A percentile compares a stretch with the other conserved stretches of the same genome.
phyloP scores from a whole-genome alignment of 1,140 invertebrate species.

The Drosophila ambigua region DNA sequence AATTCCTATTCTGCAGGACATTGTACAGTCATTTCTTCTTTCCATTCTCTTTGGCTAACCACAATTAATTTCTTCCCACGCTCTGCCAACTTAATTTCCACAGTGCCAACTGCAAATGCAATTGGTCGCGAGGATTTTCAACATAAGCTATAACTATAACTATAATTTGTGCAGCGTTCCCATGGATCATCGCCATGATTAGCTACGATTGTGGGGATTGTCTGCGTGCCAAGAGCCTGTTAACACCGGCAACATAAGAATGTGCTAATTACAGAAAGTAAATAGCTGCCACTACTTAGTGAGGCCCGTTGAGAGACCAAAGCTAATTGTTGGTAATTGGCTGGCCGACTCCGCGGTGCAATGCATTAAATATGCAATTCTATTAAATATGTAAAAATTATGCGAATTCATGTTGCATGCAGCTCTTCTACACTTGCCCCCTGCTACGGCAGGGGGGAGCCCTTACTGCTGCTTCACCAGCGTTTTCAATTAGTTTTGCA shows the following conservation, averaged over 20 bases:
- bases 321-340: conserved; percentile 68
- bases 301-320: conserved; percentile 24
- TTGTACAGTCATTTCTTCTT: background rate
- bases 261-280: conserved; percentile 67
- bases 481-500: conserved; percentile 69
- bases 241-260: conserved; percentile 58
- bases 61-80: too few species aligned
- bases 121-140: conserved; percentile 5
- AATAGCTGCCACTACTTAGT: conserved; percentile 42
- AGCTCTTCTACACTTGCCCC: conserved; percentile 19
- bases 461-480: conserved; percentile 2
- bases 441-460: too few species aligned
- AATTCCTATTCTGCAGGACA: background rate
- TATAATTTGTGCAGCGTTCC: conserved; percentile 16
- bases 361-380: conserved; percentile 44
- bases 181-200: conserved; percentile 38
- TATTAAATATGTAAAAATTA: conserved; percentile 56
- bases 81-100: background rate
- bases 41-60: background rate
- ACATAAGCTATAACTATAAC: background rate
- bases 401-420: conserved; percentile 40
- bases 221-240: conserved; percentile 57
- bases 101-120: conserved; percentile 6
- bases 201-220: conserved; percentile 24
- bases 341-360: conserved; percentile 31